Evolutionary conservation across 2,888 invertebrate species (phyloP).

Genomic region (Aphidius colemani): DNA sequence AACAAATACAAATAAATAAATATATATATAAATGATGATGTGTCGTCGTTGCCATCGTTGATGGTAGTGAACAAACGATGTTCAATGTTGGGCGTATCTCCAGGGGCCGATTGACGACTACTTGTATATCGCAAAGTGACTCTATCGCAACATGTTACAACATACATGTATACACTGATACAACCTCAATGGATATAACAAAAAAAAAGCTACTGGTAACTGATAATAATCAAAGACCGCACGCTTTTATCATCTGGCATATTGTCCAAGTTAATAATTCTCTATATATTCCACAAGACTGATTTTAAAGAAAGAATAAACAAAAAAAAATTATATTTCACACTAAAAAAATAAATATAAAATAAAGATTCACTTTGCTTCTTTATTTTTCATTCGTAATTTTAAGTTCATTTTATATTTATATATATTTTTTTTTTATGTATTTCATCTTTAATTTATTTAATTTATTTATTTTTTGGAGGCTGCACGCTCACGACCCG

Average conservation of each 20-base stretch:
- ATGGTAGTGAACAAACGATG: too few relatives aligned
- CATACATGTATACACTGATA: background rate
- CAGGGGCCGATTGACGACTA: too few relatives aligned
- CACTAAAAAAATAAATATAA: too few relatives aligned
- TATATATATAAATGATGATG: background rate
- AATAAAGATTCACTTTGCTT: background rate
- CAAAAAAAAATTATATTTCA: background rate
- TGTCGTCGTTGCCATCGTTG: background rate
- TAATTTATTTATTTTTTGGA: background rate
- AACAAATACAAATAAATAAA: too few relatives aligned
- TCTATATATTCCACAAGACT: constrained; percentile 33
- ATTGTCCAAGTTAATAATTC: constrained; percentile 41
- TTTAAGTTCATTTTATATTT: constrained; percentile 12
- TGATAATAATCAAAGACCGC: constrained; percentile 27
- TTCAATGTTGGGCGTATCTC: too few relatives aligned
- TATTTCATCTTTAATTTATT: constrained; percentile 10
- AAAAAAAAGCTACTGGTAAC: constrained; percentile 1
- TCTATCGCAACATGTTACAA: background rate
- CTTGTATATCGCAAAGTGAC: background rate
- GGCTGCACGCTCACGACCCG: constrained; percentile 11
- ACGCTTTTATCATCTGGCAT: constrained; percentile 38
- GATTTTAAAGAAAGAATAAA: constrained; percentile 24
- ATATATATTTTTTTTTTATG: background rate
- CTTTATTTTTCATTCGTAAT: constrained; percentile 15
- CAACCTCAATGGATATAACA: background rate